These are phyloP conservation scores for Biston stratarius DNA, from an alignment of 2,888 invertebrate genomes.

Conservation along the genomic window DNA sequence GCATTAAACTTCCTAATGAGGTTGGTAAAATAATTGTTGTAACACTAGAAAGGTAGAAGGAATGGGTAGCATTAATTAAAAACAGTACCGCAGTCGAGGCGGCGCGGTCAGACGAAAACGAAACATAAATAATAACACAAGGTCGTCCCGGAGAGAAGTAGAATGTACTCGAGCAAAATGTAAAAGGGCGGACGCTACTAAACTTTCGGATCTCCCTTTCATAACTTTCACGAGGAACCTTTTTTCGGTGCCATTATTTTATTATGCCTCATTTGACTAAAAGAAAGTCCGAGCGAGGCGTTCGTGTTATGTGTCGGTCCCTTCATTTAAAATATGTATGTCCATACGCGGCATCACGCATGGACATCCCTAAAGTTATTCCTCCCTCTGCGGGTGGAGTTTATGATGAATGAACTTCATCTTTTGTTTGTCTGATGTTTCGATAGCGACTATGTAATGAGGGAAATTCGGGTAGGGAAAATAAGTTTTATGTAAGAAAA, in stretches of 20 bases:
- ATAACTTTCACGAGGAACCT: slow-evolving; percentile 80
- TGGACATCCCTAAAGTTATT: slow-evolving; percentile 62
- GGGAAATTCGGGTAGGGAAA: slow-evolving; percentile 18
- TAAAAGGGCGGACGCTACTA: slow-evolving; percentile 70
- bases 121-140: slow-evolving; percentile 81
- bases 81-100: slow-evolving; percentile 70
- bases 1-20: slow-evolving; percentile 81
- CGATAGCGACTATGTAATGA: slow-evolving; percentile 41
- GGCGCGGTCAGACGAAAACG: slow-evolving; percentile 76
- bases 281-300: slow-evolving; percentile 77
- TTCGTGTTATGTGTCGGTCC: slow-evolving; percentile 71
- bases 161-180: slow-evolving; percentile 69
- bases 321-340: slow-evolving; percentile 81
- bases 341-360: slow-evolving; percentile 61
- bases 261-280: slow-evolving; percentile 83
- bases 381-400: slow-evolving; percentile 27
- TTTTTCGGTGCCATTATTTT: slow-evolving; percentile 81
- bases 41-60: slow-evolving; percentile 79
- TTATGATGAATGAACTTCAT: slow-evolving; percentile 42
- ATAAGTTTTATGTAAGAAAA: slow-evolving; percentile 15
- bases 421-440: slow-evolving; percentile 44
- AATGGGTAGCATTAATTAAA: slow-evolving; percentile 81
- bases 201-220: slow-evolving; percentile 80
- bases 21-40: slow-evolving; percentile 81
- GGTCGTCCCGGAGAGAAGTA: slow-evolving; percentile 65